These are phyloP conservation scores for Cotesia congregata DNA, from an alignment of 2,888 invertebrate genomes.

Conservation along the genomic window DNA sequence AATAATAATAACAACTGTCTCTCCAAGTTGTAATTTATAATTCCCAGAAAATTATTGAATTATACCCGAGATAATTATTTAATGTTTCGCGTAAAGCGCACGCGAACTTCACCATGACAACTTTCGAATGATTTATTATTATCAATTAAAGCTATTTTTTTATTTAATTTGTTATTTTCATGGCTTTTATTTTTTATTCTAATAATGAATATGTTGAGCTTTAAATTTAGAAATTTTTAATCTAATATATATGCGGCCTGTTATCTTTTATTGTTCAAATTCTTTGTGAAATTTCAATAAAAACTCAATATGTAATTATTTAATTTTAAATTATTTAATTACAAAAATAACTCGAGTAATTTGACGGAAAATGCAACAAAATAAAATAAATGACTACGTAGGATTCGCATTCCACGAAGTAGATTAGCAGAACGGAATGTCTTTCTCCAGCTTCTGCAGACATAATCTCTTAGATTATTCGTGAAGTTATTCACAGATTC, in stretches of 20 bases:
- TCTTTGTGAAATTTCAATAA: not conserved
- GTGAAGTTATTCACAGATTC: too few relatives aligned
- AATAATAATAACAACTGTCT: conserved; percentile 16
- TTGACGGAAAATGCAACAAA: not conserved
- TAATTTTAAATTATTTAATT: not conserved
- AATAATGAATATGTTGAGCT: too few relatives aligned
- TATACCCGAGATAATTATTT: not conserved
- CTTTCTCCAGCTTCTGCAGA: conserved; percentile 1
- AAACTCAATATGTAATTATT: not conserved
- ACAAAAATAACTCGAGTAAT: not conserved
- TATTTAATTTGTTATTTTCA: not conserved
- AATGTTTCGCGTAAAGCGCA: not conserved
- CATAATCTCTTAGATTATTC: not conserved
- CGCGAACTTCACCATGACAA: not conserved
- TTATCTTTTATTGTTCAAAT: not conserved
- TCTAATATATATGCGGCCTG: too few relatives aligned
- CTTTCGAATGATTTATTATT: not conserved
- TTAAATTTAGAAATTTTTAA: too few relatives aligned
- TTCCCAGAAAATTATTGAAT: not conserved
- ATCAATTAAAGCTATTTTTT: not conserved
- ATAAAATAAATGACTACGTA: not conserved
- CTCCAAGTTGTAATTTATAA: not conserved
- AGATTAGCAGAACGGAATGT: conserved; percentile 29
- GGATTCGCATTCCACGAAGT: conserved; percentile 16
- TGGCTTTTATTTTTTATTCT: not conserved